Evolutionary conservation across 2,888 invertebrate species (phyloP), one percentile per base, ranked within the genome.

Genomic region (Quadroppia sp.): DNA sequence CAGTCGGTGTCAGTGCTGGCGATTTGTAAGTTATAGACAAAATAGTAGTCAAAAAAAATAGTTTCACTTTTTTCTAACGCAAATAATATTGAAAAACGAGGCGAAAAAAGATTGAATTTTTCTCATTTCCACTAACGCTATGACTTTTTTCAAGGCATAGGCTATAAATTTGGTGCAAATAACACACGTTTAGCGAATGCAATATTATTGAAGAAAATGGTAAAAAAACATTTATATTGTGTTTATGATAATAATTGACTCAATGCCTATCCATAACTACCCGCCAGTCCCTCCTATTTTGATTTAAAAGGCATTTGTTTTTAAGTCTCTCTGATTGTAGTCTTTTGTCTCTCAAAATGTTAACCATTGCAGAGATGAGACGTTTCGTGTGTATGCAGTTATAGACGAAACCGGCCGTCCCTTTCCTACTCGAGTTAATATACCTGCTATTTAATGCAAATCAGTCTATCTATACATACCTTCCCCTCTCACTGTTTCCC

Each of bases 391-490:
- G 23, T 53, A 15, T 6, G 45, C 36, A 36, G 4, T 36, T 11
- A 36, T 36, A 36, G 36, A 11, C 11, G 15, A 45, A 17, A 15
- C 15, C 17, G 45, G 45, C 45, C 23, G n/a, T 53, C 53, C 53
- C 53, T 53, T 53, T 25, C 53, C 28, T 53, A 45, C 45, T 45
- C 6, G 45, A 45, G 45, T 25, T 53, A 53, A 9, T 20, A 53
- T 53, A 53, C 53, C 53, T 53, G 53, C 28, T 20, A 53, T 53
- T 53, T 53, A 53, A 53, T 53, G 28, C 53, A 53, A 25, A 53
- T 53, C 28, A 45, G 45, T 45, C 45, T 36, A 36, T 36, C 36
- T 36, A 36, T 9, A 36, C 6, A 36, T 36, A 9, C 36, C 36
- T 36, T 36, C 9, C 36, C 36, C 9, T 36, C 4, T n/a, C n/a